Conservation (phyloP, 92 coral and sea anemone species). For the Parazoanthus swiftii region DNA sequence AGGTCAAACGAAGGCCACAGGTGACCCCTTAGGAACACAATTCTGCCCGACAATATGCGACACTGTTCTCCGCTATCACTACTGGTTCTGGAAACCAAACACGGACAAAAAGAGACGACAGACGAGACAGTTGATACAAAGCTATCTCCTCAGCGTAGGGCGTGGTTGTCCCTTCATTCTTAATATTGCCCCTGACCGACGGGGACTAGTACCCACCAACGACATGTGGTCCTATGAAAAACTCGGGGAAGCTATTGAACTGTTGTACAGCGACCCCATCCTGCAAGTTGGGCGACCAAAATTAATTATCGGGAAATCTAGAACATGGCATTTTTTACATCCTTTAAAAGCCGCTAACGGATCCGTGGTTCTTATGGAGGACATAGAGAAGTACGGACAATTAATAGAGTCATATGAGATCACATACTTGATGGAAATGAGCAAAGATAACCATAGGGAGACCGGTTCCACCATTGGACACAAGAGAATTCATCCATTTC, state of each 20-base stretch:
- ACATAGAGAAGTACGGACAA: slow-evolving; percentile 61
- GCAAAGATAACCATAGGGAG: slow-evolving; percentile 27
- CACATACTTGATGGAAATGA: slow-evolving; percentile 38
- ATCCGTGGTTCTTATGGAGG: slow-evolving; percentile 76
- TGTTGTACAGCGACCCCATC: slow-evolving; percentile 62
- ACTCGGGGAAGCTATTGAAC: slow-evolving; percentile 63
- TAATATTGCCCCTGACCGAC: slow-evolving; percentile 73
- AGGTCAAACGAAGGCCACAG: neutral
- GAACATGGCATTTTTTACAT: slow-evolving; percentile 44
- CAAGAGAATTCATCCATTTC: slow-evolving; percentile 79
- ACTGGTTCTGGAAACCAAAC: slow-evolving; percentile 78
- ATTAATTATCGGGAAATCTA: slow-evolving; percentile 33
- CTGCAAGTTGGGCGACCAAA: slow-evolving; percentile 42
- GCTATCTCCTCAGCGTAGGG: slow-evolving; percentile 78
- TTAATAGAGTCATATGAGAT: slow-evolving; percentile 57
- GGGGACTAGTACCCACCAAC: slow-evolving; percentile 67
- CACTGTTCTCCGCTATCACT: slow-evolving; percentile 70
- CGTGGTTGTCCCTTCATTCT: slow-evolving; percentile 76
- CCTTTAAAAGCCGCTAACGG: slow-evolving; percentile 48
- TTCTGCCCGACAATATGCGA: slow-evolving; percentile 79
- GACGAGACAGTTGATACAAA: slow-evolving; percentile 48
- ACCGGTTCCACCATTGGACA: slow-evolving; percentile 71
- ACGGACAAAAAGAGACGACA: slow-evolving; percentile 56
- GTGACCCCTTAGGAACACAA: slow-evolving; percentile 54
- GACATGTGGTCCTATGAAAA: slow-evolving; percentile 60